A percentile compares a stretch with the other conserved stretches of the same genome.
These are phyloP conservation scores for Lycophotia porphyrea DNA, from an alignment of 2,888 invertebrate genomes.

Conservation along the genomic window DNA sequence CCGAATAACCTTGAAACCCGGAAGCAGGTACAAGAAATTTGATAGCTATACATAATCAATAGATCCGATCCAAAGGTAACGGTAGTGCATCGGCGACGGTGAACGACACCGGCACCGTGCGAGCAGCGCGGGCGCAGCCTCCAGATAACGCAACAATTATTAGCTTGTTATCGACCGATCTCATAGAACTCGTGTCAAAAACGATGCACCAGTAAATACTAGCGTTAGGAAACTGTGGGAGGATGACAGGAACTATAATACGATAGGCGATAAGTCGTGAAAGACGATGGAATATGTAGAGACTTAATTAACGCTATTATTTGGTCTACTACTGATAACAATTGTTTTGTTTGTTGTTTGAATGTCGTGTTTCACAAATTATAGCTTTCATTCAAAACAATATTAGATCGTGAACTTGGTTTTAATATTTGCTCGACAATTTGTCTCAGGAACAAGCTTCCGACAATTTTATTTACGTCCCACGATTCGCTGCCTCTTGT, in stretches of 20 bases:
- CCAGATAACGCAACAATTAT: slow-evolving; percentile 73
- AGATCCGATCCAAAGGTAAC: slow-evolving; percentile 70
- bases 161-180: slow-evolving; percentile 57
- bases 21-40: slow-evolving; percentile 64
- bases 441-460: slow-evolving; percentile 71
- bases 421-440: slow-evolving; percentile 70
- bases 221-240: slow-evolving; percentile 2
- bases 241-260: background rate
- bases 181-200: slow-evolving; percentile 48
- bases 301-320: background rate
- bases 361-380: slow-evolving; percentile 43
- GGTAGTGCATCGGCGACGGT: slow-evolving; percentile 73
- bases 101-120: slow-evolving; percentile 83
- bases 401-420: slow-evolving; percentile 47
- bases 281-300: background rate
- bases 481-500: slow-evolving; percentile 61
- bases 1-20: slow-evolving; percentile 19
- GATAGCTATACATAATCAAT: slow-evolving; percentile 66
- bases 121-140: slow-evolving; percentile 70
- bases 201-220: slow-evolving; percentile 46
- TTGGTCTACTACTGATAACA: background rate
- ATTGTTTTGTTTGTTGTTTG: background rate
- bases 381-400: slow-evolving; percentile 19
- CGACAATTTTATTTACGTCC: slow-evolving; percentile 67
- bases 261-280: background rate